Evolutionary conservation across 1,140 invertebrate species (phyloP).

Genomic region (Leptinotarsa lineolata): DNA sequence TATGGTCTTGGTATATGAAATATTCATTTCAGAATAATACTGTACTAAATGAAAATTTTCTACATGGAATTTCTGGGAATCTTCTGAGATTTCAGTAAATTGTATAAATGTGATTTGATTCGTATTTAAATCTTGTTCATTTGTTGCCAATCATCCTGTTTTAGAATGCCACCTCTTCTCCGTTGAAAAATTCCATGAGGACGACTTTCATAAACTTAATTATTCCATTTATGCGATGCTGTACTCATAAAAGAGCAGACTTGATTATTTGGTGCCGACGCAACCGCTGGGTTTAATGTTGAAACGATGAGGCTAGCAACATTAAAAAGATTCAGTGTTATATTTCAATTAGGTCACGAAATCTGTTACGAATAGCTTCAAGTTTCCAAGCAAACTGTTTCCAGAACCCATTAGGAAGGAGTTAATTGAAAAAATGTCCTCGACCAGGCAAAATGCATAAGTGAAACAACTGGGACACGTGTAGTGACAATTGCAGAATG

Average conservation of each 20-base stretch:
- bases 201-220: background rate
- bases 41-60: no score
- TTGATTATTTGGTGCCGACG: constrained; percentile 2
- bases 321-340: background rate
- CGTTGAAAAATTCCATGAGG: background rate
- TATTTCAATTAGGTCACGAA: background rate
- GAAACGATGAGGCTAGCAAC: background rate
- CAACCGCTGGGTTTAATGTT: background rate
- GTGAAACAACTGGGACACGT: no score
- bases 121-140: no score
- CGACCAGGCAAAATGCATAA: background rate
- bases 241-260: background rate
- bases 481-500: no score
- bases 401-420: background rate
- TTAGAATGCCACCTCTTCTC: background rate
- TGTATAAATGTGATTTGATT: no score
- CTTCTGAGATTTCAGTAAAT: no score
- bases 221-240: background rate
- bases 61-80: no score
- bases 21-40: no score
- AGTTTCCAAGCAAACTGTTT: background rate
- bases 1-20: no score
- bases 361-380: background rate
- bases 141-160: background rate
- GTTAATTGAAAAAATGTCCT: background rate